Conservation (phyloP, 2,888 invertebrate species). For the Thera obeliscata region DNA sequence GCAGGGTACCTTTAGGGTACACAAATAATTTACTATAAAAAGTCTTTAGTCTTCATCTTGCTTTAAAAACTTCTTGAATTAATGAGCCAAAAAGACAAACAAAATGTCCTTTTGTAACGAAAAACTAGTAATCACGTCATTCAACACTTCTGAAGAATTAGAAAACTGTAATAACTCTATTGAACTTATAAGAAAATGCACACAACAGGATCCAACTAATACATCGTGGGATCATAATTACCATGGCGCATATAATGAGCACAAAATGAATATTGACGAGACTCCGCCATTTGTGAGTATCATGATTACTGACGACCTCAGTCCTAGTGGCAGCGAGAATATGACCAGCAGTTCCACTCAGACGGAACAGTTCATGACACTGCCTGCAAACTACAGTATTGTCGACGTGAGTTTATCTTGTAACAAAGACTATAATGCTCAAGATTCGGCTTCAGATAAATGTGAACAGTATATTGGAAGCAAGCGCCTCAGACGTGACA, state of each 20-base stretch:
- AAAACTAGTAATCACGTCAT: conserved; percentile 44
- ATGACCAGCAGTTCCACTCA: conserved; percentile 61
- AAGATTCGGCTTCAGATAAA: conserved; percentile 59
- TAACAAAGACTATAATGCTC: conserved; percentile 59
- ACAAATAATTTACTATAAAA: no score
- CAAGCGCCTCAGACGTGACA: conserved; percentile 65
- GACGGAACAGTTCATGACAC: conserved; percentile 57
- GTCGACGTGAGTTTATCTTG: conserved; percentile 65
- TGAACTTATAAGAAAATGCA: conserved; percentile 70
- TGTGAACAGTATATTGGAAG: conserved; percentile 54
- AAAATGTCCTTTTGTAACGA: conserved; percentile 48
- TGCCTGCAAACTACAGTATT: conserved; percentile 52
- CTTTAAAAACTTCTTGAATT: conserved; percentile 10
- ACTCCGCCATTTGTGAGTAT: conserved; percentile 68
- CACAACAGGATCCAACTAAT: conserved; percentile 53
- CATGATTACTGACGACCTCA: conserved; percentile 60
- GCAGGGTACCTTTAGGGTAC: no score
- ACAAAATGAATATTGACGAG: conserved; percentile 53
- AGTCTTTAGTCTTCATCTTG: background rate
- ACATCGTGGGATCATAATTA: conserved; percentile 70
- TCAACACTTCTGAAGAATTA: conserved; percentile 48
- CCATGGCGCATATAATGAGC: conserved; percentile 49
- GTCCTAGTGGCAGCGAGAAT: conserved; percentile 48
- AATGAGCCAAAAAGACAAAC: conserved; percentile 6
- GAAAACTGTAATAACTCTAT: conserved; percentile 57